phyloP scores from a whole-genome alignment of 1,140 invertebrate species.

The Carposina sasakii region DNA sequence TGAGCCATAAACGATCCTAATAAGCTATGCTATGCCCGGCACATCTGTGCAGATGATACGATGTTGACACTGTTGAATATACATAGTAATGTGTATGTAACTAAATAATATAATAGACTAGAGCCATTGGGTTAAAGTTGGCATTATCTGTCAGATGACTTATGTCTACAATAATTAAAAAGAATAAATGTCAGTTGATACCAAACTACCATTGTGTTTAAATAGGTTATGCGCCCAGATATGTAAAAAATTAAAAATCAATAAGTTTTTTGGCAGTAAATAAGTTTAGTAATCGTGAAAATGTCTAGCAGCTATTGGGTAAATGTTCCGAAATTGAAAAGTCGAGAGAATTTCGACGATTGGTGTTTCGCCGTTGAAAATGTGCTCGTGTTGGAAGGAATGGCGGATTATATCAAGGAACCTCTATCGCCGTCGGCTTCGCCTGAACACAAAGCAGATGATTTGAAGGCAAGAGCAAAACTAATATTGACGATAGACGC shows the following conservation, averaged over 20 bases:
- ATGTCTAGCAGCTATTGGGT: slow-evolving; percentile 3
- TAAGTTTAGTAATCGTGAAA: neutral
- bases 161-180: too few relatives aligned
- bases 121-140: too few relatives aligned
- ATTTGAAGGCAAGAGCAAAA: slow-evolving; percentile 1
- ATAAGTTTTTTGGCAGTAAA: neutral
- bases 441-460: neutral
- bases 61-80: too few relatives aligned
- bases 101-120: too few relatives aligned
- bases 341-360: slow-evolving; percentile 10
- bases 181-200: too few relatives aligned
- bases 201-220: neutral
- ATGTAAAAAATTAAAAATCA: neutral
- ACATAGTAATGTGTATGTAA: too few relatives aligned
- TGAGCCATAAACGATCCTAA: too few relatives aligned
- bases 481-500: slow-evolving; percentile 3
- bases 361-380: slow-evolving; percentile 16
- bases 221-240: neutral
- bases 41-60: too few relatives aligned
- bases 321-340: slow-evolving; percentile 7
- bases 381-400: slow-evolving; percentile 8
- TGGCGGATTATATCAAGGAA: slow-evolving; percentile 3
- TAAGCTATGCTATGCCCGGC: too few relatives aligned
- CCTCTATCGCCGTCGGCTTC: neutral
- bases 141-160: too few relatives aligned